Conservation (phyloP, 2,797 vertebrate genomes). For the Odontamblyopus rebecca region DNA sequence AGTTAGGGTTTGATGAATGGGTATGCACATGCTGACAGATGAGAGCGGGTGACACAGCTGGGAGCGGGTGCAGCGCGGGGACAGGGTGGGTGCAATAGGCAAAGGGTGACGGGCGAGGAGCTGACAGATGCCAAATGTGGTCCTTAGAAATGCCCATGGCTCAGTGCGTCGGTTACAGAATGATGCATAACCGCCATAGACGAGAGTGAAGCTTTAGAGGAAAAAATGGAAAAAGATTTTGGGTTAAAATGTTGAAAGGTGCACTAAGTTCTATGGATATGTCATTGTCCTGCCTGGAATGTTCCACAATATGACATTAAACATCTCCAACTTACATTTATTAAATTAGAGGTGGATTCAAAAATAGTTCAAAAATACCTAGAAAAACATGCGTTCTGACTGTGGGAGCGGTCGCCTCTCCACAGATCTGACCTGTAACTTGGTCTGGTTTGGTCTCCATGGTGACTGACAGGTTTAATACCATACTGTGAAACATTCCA, state of each 20-base stretch:
- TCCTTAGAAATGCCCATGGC: conserved; percentile 34
- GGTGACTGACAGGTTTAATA: no score
- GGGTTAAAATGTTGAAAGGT: background rate
- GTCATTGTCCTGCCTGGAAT: no score
- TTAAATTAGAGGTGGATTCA: no score
- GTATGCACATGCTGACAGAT: conserved; percentile 47
- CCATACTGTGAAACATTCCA: no score
- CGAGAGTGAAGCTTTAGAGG: background rate
- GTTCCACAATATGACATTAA: no score
- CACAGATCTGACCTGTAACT: no score
- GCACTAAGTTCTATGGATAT: no score
- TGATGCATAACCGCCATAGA: background rate
- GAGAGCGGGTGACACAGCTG: conserved; percentile 49
- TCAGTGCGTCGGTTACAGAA: conserved; percentile 57
- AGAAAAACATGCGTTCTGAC: no score
- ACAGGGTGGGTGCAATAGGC: conserved; percentile 29
- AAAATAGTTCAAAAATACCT: no score
- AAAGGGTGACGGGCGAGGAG: conserved; percentile 55
- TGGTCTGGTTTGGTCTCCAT: no score
- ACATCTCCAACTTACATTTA: no score
- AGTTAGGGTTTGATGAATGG: conserved; percentile 47
- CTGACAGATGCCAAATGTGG: conserved; percentile 61
- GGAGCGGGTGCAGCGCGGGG: conserved; percentile 18
- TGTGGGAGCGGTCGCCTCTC: no score
- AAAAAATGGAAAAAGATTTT: background rate